phyloP scores from a whole-genome alignment of 2,888 invertebrate species.

The Oegoconia quadripuncta region DNA sequence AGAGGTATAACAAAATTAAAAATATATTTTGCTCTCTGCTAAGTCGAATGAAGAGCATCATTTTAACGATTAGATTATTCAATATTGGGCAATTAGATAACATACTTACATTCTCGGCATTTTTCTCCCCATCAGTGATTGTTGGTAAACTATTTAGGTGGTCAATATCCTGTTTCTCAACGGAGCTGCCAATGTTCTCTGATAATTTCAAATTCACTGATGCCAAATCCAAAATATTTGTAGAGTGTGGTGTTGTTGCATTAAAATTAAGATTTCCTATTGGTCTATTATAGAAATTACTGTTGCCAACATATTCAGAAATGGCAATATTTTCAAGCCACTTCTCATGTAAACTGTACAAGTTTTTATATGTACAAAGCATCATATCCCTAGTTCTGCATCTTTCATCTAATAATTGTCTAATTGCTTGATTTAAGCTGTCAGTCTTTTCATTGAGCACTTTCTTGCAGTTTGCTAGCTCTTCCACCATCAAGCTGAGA shows the following conservation, averaged over 20 bases:
- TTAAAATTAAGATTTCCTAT: constrained; percentile 75
- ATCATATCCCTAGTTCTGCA: constrained; percentile 81
- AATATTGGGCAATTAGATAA: background rate
- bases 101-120: constrained; percentile 78
- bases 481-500: constrained; percentile 93
- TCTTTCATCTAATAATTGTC: constrained; percentile 84
- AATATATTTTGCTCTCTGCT: no score
- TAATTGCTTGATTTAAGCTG: constrained; percentile 84
- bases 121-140: constrained; percentile 77
- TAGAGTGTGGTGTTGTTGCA: constrained; percentile 68
- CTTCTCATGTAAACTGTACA: constrained; percentile 69
- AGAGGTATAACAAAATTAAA: no score
- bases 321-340: constrained; percentile 68
- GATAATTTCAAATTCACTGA: constrained; percentile 81
- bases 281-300: constrained; percentile 54
- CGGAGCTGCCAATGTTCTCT: constrained; percentile 76
- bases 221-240: constrained; percentile 82
- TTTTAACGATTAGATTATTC: no score
- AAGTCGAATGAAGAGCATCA: no score
- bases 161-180: constrained; percentile 65
- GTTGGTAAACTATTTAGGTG: constrained; percentile 52
- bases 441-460: constrained; percentile 84
- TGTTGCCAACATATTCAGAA: constrained; percentile 58
- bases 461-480: constrained; percentile 92
- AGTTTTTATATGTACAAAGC: constrained; percentile 81